Evolutionary conservation across 2,113 vertebrate genomes (phyloP).

Genomic region (Macaca nemestrina): DNA sequence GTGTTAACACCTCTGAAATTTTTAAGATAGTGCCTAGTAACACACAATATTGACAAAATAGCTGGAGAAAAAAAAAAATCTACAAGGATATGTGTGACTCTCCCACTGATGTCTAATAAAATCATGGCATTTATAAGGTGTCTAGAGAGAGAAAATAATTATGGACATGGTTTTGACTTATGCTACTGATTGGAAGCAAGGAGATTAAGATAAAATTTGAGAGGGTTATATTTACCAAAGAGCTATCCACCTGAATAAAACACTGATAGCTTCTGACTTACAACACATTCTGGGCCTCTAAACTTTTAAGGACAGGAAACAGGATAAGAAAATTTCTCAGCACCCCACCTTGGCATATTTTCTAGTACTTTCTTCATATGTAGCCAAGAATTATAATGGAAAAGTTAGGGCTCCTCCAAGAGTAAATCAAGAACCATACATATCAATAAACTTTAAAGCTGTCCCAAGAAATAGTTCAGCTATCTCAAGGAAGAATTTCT

Average conservation of each 20-base stretch:
- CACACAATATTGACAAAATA: too few species aligned
- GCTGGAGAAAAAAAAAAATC: neutral
- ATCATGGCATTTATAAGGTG: neutral
- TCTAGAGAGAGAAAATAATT: neutral
- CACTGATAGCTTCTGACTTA: neutral
- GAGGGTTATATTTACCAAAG: neutral
- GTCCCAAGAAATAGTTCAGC: neutral
- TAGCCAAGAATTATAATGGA: neutral
- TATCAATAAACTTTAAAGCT: too few species aligned
- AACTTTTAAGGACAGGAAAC: neutral
- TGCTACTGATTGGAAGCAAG: neutral
- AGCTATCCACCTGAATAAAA: neutral
- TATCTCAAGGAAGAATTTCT: neutral
- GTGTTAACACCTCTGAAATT: neutral
- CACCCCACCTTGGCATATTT: neutral
- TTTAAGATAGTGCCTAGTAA: neutral
- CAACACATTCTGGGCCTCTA: neutral
- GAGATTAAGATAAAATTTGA: neutral
- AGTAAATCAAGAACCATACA: rapidly evolving
- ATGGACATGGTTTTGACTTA: neutral
- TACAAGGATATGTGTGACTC: rapidly evolving
- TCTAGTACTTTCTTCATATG: neutral
- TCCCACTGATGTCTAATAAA: neutral
- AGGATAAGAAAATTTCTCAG: neutral
- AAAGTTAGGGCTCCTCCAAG: neutral